Conservation (phyloP, 2,113 vertebrate species). For the Odocoileus hemionus region DNA sequence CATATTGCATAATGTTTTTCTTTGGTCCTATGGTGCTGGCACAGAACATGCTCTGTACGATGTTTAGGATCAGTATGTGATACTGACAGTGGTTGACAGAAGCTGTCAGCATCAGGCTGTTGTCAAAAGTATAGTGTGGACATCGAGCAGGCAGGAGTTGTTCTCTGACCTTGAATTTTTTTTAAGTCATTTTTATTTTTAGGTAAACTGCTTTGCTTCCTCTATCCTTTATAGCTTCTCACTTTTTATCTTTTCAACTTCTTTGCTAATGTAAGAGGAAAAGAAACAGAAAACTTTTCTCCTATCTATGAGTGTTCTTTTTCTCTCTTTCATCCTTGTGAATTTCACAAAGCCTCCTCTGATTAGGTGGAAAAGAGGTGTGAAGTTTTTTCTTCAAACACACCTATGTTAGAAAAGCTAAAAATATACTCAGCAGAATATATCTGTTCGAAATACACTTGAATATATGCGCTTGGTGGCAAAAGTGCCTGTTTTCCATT, state of each 20-base stretch:
- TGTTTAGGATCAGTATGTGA: neutral
- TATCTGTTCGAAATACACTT: slow-evolving; percentile 26
- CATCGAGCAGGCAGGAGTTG: neutral
- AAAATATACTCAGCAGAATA: slow-evolving; percentile 43
- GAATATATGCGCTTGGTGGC: neutral
- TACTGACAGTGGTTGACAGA: neutral
- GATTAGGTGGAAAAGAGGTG: slow-evolving; percentile 47
- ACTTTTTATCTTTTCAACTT: neutral
- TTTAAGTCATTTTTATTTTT: neutral
- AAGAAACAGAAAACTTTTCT: neutral
- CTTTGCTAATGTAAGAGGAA: neutral
- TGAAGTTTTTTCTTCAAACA: slow-evolving; percentile 44
- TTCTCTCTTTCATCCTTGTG: neutral
- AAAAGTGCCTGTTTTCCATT: neutral
- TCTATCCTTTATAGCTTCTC: neutral
- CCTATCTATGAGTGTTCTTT: neutral
- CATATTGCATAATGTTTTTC: neutral
- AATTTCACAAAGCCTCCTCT: slow-evolving; percentile 34
- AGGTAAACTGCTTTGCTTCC: neutral
- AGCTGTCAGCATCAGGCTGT: neutral
- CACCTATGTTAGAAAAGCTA: neutral
- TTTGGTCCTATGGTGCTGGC: neutral
- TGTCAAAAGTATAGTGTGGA: neutral
- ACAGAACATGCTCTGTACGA: neutral
- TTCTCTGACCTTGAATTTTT: neutral